Evolutionary conservation across 2,113 vertebrate species (phyloP).

Genomic region (Oplegnathus fasciatus): DNA sequence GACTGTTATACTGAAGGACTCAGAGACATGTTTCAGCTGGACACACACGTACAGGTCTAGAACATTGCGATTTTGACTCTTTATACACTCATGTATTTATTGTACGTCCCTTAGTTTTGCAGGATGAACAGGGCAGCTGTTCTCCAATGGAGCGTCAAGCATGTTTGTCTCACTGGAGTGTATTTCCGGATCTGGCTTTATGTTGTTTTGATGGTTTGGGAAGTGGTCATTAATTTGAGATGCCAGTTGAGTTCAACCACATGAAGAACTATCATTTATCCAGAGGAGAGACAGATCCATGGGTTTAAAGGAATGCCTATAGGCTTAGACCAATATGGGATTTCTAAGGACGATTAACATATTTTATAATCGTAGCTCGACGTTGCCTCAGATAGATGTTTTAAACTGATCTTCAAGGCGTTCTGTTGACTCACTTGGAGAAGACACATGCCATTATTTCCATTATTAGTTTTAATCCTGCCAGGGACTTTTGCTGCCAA

Average conservation of each 20-base stretch:
- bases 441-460: neutral
- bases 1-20: slow-evolving; percentile 42
- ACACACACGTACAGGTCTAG: neutral
- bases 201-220: slow-evolving; percentile 62
- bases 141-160: slow-evolving; percentile 1
- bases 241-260: slow-evolving; percentile 54
- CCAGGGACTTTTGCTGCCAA: neutral
- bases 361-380: slow-evolving; percentile 14
- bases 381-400: slow-evolving; percentile 24
- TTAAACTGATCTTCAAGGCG: slow-evolving; percentile 4
- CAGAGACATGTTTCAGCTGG: slow-evolving; percentile 43
- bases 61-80: slow-evolving; percentile 9
- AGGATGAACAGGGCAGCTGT: slow-evolving; percentile 17
- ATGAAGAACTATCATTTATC: slow-evolving; percentile 48
- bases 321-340: neutral
- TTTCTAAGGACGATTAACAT: slow-evolving; percentile 26
- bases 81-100: neutral
- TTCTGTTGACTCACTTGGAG: neutral
- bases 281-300: slow-evolving; percentile 26
- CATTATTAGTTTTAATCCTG: slow-evolving; percentile 2
- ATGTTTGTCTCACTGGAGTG: slow-evolving; percentile 48
- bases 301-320: slow-evolving; percentile 34
- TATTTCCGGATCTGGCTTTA: slow-evolving; percentile 41
- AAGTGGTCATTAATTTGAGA: slow-evolving; percentile 67
- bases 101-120: neutral